Evolutionary conservation across 2,113 vertebrate genomes (phyloP), one percentile per base, ranked within the genome.

Genomic region (Heterotis niloticus): DNA sequence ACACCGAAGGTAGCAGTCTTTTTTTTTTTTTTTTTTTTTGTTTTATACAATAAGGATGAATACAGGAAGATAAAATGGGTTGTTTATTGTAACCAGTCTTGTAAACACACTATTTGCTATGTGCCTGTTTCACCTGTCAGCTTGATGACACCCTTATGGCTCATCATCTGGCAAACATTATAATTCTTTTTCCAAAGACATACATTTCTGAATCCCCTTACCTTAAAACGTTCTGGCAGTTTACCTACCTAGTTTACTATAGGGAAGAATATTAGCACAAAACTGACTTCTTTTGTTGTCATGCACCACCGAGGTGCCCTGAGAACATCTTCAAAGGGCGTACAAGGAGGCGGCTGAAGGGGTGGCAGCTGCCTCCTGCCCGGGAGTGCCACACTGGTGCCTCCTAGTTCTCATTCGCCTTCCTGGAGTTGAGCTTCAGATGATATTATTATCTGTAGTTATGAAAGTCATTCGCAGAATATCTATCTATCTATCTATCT

Each of bases 341-440:
- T 23, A 14, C 29, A 14, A 16, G 54, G 54, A 57, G 12, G 52
- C 57, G 65, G n/a, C 23, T 57, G 62, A 14, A 54, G 66, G 52
- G 26, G 16, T 69, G 34, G 20, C 56, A 69, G 65, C 76, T 69
- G 52, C 64, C 52, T 29, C 54, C 76, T 68, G 66, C 66, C 56
- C n/a, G 10, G 29, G 65, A 34, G 65, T 57, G 29, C 24, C 52
- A 57, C 26, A 59, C 57, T n/a, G 52, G 17, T 57, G 56, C 24
- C 23, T 64, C 20, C 16, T 18, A 10, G 0, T 54, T 24, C 20
- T 65, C 51, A 26, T 44, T 77, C 17, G 51, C 64, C 51, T 23
- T 72, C 69, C 51, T 54, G 17, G 68, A 70, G 34, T 70, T 23
- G 54, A 54, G 20, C 34, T 52, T 20, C 51, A 72, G 54, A 10